Evolutionary conservation across 23 tunicate species (phyloP).

Genomic region (Diplosoma virens): DNA sequence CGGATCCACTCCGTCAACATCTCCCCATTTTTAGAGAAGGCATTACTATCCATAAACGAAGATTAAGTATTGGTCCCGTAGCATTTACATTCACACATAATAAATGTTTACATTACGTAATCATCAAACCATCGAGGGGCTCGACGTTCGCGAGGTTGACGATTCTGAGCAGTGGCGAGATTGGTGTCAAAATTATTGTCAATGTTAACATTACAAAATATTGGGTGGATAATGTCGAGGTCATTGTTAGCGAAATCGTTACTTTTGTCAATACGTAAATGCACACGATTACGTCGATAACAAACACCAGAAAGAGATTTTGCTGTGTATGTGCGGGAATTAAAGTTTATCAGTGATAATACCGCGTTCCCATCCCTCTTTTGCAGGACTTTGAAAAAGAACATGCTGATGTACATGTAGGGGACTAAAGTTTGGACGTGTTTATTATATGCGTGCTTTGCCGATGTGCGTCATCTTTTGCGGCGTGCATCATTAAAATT

Average conservation of each 20-base stretch:
- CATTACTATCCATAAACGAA: too few relatives aligned
- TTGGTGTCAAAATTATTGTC: background rate
- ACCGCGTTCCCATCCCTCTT: background rate
- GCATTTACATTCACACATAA: background rate
- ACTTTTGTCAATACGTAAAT: conserved; percentile 5
- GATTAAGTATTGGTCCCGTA: too few relatives aligned
- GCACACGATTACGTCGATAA: conserved; percentile 12
- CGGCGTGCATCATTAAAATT: background rate
- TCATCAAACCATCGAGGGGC: background rate
- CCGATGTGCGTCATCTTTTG: background rate
- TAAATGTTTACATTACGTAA: background rate
- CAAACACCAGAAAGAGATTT: background rate
- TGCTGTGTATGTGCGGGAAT: background rate
- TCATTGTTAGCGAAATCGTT: conserved; percentile 1
- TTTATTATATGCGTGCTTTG: background rate
- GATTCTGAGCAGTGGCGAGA: background rate
- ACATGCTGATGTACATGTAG: background rate
- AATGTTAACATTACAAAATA: background rate
- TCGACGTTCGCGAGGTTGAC: background rate
- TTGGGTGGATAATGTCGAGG: background rate
- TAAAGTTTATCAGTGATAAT: background rate
- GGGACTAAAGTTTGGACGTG: background rate
- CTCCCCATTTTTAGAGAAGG: too few relatives aligned
- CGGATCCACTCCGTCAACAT: too few relatives aligned
- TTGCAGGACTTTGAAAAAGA: conserved; percentile 8